Conservation (phyloP, 2,888 invertebrate genomes). For the Encarsia formosa region DNA sequence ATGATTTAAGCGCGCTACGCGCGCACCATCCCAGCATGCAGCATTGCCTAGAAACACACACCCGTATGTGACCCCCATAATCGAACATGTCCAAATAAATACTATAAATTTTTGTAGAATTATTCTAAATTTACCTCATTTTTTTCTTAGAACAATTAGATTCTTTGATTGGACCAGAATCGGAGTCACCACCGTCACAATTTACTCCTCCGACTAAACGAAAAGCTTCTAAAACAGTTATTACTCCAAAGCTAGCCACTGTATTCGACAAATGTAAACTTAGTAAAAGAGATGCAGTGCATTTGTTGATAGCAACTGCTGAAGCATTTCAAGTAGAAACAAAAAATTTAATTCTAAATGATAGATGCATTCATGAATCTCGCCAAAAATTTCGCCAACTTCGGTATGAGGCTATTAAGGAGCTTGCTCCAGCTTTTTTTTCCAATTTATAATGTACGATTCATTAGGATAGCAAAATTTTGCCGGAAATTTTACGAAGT, state of each 20-base stretch:
- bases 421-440: neutral
- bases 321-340: neutral
- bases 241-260: neutral
- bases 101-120: too few relatives aligned
- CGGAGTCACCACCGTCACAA: neutral
- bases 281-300: too few relatives aligned
- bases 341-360: too few relatives aligned
- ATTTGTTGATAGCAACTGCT: too few relatives aligned
- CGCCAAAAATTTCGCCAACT: neutral
- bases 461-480: slow-evolving; percentile 38
- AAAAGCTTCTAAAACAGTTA: neutral
- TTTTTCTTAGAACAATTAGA: neutral
- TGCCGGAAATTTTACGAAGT: slow-evolving; percentile 29
- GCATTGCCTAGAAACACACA: too few relatives aligned
- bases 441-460: slow-evolving; percentile 19
- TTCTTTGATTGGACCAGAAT: neutral
- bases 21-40: too few relatives aligned
- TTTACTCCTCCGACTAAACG: neutral
- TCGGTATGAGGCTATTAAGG: neutral
- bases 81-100: too few relatives aligned
- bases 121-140: too few relatives aligned
- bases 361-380: neutral
- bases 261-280: slow-evolving; percentile 1
- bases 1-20: too few relatives aligned
- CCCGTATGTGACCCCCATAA: too few relatives aligned